These are phyloP conservation scores for Ennomos fuscantarius DNA, from an alignment of 2,888 invertebrate species.

Conservation along the genomic window DNA sequence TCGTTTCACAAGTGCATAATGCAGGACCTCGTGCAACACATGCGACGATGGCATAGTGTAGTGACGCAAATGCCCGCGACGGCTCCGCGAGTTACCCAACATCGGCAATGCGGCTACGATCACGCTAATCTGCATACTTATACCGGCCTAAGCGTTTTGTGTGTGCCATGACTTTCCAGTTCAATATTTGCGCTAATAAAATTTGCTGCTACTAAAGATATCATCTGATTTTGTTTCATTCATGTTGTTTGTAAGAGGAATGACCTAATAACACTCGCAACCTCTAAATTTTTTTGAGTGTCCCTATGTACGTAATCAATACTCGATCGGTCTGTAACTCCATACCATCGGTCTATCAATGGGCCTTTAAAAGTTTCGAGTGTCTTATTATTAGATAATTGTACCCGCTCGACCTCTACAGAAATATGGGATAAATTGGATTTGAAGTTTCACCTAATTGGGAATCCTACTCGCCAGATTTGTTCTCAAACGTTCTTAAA, in stretches of 20 bases:
- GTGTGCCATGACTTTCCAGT: not conserved
- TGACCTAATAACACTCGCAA: conserved; percentile 27
- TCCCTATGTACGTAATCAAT: conserved; percentile 38
- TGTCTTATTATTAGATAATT: conserved; percentile 51
- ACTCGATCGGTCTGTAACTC: conserved; percentile 33
- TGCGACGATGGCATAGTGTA: conserved; percentile 26
- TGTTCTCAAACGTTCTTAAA: conserved; percentile 36
- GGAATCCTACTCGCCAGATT: conserved; percentile 43
- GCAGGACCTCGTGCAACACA: conserved; percentile 45
- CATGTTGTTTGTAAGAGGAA: conserved; percentile 9
- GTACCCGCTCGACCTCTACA: conserved; percentile 46
- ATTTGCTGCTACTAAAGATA: conserved; percentile 8
- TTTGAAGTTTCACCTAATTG: conserved; percentile 48
- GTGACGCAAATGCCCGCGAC: conserved; percentile 52
- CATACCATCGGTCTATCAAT: conserved; percentile 27
- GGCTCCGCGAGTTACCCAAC: conserved; percentile 58
- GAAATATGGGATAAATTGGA: conserved; percentile 47
- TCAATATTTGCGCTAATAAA: not conserved
- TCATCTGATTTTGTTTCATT: conserved; percentile 9
- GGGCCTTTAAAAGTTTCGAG: conserved; percentile 42
- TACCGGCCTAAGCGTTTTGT: conserved; percentile 13
- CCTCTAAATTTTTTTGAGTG: conserved; percentile 33
- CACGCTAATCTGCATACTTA: conserved; percentile 69
- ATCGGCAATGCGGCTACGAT: conserved; percentile 69
- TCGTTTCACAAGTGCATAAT: conserved; percentile 53